Base-by-base conservation (phyloP, 2,888 invertebrate genomes). In the Panorpa germanica region DNA sequence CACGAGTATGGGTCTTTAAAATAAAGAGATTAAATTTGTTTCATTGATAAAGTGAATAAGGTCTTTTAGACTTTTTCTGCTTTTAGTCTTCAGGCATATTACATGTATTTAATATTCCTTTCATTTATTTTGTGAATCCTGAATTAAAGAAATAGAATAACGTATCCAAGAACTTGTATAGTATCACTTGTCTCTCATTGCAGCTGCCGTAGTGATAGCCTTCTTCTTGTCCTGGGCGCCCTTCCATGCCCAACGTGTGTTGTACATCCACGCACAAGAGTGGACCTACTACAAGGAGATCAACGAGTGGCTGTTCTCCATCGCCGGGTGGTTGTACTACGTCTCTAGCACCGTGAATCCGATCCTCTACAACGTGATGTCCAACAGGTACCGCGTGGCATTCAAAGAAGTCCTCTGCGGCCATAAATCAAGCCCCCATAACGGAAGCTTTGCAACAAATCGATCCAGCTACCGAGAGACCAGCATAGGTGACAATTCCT, bases 181-280 rank as follows among this genome's bases (percentile, higher is more conserved):
- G n/a, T n/a, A n/a, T n/a, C n/a, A n/a, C n/a, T n/a, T n/a, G 10
- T 39, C 39, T 35, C 40, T 32, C 22, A 28, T 59, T 63, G 9
- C 60, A 93, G 93, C 82, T 40, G 85, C 85, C 3, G 91, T 93
- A 13, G 93, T 93, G 31, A 63, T 90, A 5, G 78, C 83, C 18
- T 93, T 93, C 61, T 91, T 91, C 59, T 59, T 88, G 8, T 90
- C 91, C 55, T 93, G 93, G 91, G 85, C 88, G 1, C 93, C 93
- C 16, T 93, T 91, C 59, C 93, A 93, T 58, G 70, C 81, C 37
- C 93, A 93, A 54, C 62, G 93, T 5, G 61, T 93, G 31, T 69
- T 86, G 51, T 81, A 75, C 48, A 65, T 82, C 41, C 76, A 85
- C 50, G 77, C 69, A 16, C 61, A 62, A 37, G 52, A 66, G 13